Evolutionary conservation across 2,888 invertebrate species (phyloP).

Genomic region (Caenorhabditis imperialis): DNA sequence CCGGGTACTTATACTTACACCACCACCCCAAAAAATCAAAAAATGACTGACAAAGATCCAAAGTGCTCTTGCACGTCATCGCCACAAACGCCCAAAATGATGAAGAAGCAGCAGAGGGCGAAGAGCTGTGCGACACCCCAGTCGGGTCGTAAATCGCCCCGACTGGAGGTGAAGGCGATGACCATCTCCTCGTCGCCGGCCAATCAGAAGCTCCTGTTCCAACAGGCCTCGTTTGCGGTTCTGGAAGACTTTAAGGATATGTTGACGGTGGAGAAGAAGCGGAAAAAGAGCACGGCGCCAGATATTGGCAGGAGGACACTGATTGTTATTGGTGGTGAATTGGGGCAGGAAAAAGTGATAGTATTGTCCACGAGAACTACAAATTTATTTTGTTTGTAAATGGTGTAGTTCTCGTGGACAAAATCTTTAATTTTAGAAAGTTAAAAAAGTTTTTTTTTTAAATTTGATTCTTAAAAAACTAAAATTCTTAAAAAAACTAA

Average conservation of each 20-base stretch:
- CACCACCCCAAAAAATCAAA: not conserved
- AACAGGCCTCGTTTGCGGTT: constrained; percentile 37
- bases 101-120: constrained; percentile 51
- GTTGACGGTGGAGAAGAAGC: constrained; percentile 10
- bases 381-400: too few species aligned
- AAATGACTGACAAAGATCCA: too few species aligned
- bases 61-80: constrained; percentile 6
- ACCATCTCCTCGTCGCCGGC: constrained; percentile 45
- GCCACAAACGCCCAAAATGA: constrained; percentile 29
- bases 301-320: constrained; percentile 44
- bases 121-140: constrained; percentile 38
- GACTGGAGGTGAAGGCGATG: constrained; percentile 46
- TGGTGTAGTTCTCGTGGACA: too few species aligned
- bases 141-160: constrained; percentile 43
- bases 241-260: constrained; percentile 32
- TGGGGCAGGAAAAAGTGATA: not conserved
- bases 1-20: too few species aligned
- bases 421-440: too few species aligned
- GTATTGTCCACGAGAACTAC: too few species aligned
- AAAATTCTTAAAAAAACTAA: too few species aligned
- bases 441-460: too few species aligned
- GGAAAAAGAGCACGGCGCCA: constrained; percentile 25
- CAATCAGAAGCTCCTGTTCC: constrained; percentile 22
- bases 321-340: constrained; percentile 43
- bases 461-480: too few species aligned